Evolutionary conservation across 2,797 vertebrate species (phyloP).

Genomic region (Kryptolebias ocellatus): DNA sequence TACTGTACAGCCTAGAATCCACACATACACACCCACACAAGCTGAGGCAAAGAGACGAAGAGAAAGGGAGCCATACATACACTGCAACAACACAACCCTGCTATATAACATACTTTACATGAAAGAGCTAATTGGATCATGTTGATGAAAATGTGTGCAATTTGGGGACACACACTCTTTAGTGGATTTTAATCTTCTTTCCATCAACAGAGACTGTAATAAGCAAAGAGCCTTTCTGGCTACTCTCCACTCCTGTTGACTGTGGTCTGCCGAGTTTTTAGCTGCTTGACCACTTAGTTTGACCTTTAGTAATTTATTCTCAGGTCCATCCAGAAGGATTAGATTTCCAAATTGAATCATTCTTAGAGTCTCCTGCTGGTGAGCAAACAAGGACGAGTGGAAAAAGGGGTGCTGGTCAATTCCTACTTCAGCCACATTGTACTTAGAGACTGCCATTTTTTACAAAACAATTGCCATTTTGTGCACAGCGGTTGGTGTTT

Average conservation of each 20-base stretch:
- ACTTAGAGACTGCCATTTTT: too few species aligned
- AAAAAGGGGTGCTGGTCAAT: too few species aligned
- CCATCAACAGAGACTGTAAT: slow-evolving; percentile 76
- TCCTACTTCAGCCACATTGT: too few species aligned
- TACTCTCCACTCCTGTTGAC: slow-evolving; percentile 74
- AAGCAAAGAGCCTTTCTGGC: slow-evolving; percentile 83
- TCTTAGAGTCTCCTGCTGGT: slow-evolving; percentile 35
- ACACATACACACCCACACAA: background rate
- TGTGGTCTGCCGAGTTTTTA: slow-evolving; percentile 61
- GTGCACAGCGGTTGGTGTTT: too few species aligned
- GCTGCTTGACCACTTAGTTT: slow-evolving; percentile 42
- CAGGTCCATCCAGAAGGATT: slow-evolving; percentile 53
- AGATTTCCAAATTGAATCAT: slow-evolving; percentile 61
- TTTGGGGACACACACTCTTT: slow-evolving; percentile 54
- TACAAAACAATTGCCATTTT: too few species aligned
- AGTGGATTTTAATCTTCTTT: slow-evolving; percentile 76
- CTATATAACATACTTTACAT: slow-evolving; percentile 56
- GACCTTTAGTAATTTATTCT: slow-evolving; percentile 69
- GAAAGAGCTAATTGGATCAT: slow-evolving; percentile 58
- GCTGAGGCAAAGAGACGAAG: background rate
- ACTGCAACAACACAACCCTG: slow-evolving; percentile 24
- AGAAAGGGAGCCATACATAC: slow-evolving; percentile 7
- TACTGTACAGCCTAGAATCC: slow-evolving; percentile 31
- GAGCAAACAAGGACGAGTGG: slow-evolving; percentile 47
- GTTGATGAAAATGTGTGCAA: slow-evolving; percentile 30